These are phyloP conservation scores for Phylloscopus trochiloides DNA, from an alignment of 2,113 vertebrate genomes.

Conservation along the genomic window DNA sequence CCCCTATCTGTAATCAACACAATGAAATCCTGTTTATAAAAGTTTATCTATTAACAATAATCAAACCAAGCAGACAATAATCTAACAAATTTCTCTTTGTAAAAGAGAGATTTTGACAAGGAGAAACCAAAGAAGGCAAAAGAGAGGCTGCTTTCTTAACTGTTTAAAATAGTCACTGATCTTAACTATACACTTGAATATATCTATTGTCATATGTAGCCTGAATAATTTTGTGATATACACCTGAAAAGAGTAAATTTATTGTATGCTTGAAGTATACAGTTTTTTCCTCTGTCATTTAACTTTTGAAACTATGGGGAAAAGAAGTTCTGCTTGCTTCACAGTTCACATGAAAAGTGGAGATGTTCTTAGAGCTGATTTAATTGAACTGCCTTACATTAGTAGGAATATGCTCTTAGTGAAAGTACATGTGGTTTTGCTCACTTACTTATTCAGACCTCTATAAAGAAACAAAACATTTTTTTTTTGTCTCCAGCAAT, in stretches of 20 bases:
- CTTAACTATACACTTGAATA: background rate
- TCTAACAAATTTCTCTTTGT: background rate
- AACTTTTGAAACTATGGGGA: background rate
- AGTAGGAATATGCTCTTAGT: background rate
- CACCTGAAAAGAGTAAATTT: background rate
- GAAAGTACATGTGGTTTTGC: background rate
- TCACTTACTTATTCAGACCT: background rate
- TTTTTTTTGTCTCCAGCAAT: background rate
- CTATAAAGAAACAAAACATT: background rate
- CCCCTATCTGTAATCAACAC: rapidly evolving
- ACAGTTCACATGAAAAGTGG: background rate
- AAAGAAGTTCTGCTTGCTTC: background rate
- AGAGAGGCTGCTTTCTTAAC: background rate
- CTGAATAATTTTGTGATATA: background rate
- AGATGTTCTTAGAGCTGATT: background rate
- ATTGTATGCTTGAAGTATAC: background rate
- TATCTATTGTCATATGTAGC: background rate
- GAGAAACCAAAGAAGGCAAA: background rate
- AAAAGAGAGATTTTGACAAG: background rate
- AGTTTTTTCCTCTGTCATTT: background rate
- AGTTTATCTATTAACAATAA: background rate
- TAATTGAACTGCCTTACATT: background rate
- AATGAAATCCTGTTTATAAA: background rate
- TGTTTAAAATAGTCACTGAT: background rate
- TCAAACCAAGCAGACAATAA: background rate